Percentiles rank a stretch among this genome's conserved stretches.
These are phyloP conservation scores for Linepithema humile DNA, from an alignment of 1,140 invertebrate species.

Conservation along the genomic window DNA sequence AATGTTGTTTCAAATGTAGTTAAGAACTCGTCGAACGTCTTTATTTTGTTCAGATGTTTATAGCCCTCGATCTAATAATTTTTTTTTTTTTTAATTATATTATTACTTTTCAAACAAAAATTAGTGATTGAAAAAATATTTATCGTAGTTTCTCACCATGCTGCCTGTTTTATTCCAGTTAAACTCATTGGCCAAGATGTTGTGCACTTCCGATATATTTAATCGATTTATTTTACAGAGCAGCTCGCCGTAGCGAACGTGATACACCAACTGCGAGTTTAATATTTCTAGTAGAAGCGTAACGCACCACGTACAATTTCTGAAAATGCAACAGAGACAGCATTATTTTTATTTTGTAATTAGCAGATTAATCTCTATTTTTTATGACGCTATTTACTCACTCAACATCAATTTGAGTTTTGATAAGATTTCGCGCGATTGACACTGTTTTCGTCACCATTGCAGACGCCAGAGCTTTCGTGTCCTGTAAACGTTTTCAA, in stretches of 20 bases:
- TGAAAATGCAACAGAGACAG: slow-evolving; percentile 52
- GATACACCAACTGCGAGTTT: slow-evolving; percentile 77
- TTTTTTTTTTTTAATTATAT: neutral
- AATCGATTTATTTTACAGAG: slow-evolving; percentile 73
- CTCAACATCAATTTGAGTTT: slow-evolving; percentile 36
- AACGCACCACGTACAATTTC: slow-evolving; percentile 75
- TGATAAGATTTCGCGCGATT: slow-evolving; percentile 65
- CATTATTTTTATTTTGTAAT: neutral
- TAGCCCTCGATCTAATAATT: slow-evolving; percentile 73
- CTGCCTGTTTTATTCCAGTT: slow-evolving; percentile 78
- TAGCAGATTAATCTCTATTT: neutral
- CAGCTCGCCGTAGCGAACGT: slow-evolving; percentile 73
- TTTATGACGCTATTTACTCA: slow-evolving; percentile 48
- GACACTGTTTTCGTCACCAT: slow-evolving; percentile 67
- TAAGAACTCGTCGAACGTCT: slow-evolving; percentile 68
- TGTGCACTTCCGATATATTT: slow-evolving; percentile 70
- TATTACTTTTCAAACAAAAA: neutral
- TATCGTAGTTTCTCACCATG: slow-evolving; percentile 70
- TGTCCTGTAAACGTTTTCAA: slow-evolving; percentile 62
- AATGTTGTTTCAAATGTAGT: slow-evolving; percentile 68
- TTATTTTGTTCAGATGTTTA: slow-evolving; percentile 70
- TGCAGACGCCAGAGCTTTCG: slow-evolving; percentile 66
- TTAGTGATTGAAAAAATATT: neutral
- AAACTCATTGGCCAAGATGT: slow-evolving; percentile 72
- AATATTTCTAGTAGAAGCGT: slow-evolving; percentile 76